A percentile compares a stretch with the other conserved stretches of the same genome.
Conservation (phyloP, 2,113 vertebrate genomes). For the Chamaea fasciata region DNA sequence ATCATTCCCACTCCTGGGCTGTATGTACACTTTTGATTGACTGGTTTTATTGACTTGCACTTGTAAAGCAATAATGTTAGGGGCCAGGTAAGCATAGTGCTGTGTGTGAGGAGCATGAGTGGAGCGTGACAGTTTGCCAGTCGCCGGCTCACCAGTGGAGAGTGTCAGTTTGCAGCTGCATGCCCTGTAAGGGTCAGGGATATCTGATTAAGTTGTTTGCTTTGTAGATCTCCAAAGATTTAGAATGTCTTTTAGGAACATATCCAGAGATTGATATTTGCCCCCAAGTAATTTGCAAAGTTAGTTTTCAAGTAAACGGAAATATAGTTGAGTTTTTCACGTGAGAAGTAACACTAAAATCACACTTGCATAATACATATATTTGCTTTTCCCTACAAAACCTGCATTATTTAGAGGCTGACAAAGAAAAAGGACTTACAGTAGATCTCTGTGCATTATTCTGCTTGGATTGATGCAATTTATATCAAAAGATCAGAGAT, state of each 20-base stretch:
- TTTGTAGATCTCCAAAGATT: neutral
- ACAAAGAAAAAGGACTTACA: neutral
- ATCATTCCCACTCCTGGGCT: neutral
- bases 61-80: neutral
- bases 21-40: neutral
- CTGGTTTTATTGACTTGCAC: neutral
- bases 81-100: neutral
- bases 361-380: neutral
- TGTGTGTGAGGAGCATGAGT: neutral
- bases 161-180: conserved; percentile 7
- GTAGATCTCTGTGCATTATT: neutral
- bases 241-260: neutral
- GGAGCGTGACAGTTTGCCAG: neutral
- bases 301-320: neutral
- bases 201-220: conserved; percentile 13
- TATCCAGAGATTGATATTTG: neutral
- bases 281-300: neutral
- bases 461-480: neutral
- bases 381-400: neutral
- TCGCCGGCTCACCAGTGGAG: neutral
- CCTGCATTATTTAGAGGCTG: neutral
- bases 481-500: neutral
- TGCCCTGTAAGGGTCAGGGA: neutral
- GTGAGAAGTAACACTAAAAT: neutral
- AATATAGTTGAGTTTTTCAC: neutral